Percentiles rank a stretch among this genome's conserved stretches.
These are phyloP conservation scores for Glomeris maerens DNA, from an alignment of 1,140 invertebrate genomes.

Conservation along the genomic window DNA sequence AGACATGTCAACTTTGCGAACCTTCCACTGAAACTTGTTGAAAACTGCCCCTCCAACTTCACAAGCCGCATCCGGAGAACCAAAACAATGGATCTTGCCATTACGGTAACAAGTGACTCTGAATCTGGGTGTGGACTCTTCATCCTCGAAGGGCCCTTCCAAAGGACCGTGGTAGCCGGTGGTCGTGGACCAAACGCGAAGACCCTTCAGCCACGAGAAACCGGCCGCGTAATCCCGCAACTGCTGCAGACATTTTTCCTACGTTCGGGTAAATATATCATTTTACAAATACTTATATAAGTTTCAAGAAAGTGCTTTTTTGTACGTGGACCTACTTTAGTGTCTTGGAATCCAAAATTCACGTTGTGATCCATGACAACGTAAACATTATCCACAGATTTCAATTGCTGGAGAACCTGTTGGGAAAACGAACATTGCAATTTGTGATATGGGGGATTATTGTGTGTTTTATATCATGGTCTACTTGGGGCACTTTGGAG, in stretches of 20 bases:
- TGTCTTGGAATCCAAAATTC: conserved; percentile 27
- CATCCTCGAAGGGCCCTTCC: conserved; percentile 14
- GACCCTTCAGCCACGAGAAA: conserved; percentile 32
- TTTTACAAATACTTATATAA: background rate
- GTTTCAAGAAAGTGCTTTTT: background rate
- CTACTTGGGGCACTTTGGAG: conserved; percentile 28
- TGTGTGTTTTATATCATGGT: background rate
- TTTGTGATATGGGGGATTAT: background rate
- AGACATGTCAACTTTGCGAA: conserved; percentile 21
- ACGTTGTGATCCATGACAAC: conserved; percentile 26
- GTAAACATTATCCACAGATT: conserved; percentile 36
- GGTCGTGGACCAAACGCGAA: conserved; percentile 35
- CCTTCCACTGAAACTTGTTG: conserved; percentile 41
- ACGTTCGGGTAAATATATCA: background rate
- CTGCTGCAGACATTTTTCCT: conserved; percentile 29
- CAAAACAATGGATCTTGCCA: conserved; percentile 38
- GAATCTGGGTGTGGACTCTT: conserved; percentile 30
- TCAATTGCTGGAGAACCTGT: conserved; percentile 34
- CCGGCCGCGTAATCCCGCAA: conserved; percentile 28
- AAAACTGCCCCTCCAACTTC: conserved; percentile 39
- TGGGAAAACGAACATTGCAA: conserved; percentile 8
- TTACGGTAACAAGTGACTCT: conserved; percentile 41
- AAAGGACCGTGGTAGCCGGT: conserved; percentile 28
- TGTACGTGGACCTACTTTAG: conserved; percentile 20
- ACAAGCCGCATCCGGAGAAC: conserved; percentile 37